These are phyloP conservation scores for Lasiurus cinereus DNA, from an alignment of 2,113 vertebrate genomes.

Conservation along the genomic window DNA sequence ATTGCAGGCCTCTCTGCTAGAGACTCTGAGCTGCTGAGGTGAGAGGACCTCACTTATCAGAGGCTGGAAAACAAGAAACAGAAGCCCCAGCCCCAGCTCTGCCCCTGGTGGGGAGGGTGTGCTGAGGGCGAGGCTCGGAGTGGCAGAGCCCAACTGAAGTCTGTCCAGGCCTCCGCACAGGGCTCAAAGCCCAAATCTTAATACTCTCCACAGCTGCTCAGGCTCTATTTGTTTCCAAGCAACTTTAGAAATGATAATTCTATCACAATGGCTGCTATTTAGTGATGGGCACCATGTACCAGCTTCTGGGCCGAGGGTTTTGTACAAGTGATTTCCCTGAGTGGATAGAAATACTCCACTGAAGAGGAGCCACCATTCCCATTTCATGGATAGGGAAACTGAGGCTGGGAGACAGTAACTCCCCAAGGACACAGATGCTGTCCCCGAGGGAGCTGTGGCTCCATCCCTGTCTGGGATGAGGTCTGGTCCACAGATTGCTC, in stretches of 20 bases:
- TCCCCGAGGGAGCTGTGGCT: not conserved
- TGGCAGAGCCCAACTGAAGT: not conserved
- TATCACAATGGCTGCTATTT: not conserved
- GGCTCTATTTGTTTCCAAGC: not conserved
- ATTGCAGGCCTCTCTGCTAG: not conserved
- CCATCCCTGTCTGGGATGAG: not conserved
- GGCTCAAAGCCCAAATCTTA: not conserved
- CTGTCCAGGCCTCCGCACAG: not conserved
- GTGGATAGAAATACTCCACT: not conserved
- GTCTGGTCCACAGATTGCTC: not conserved
- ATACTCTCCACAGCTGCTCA: not conserved
- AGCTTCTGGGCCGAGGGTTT: not conserved
- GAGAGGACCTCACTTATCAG: not conserved
- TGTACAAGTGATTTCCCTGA: not conserved
- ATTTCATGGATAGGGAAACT: not conserved
- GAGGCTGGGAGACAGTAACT: not conserved
- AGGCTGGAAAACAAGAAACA: not conserved
- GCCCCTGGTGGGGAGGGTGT: no score
- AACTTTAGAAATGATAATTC: not conserved
- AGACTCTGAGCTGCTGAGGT: not conserved
- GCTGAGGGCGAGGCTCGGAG: no score
- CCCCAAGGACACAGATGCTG: not conserved
- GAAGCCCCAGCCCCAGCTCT: no score
- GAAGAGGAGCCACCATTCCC: not conserved
- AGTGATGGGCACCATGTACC: not conserved